A percentile compares a stretch with the other conserved stretches of the same genome.
Conservation (phyloP, 1,140 invertebrate genomes). For the Drosophila busckii region DNA sequence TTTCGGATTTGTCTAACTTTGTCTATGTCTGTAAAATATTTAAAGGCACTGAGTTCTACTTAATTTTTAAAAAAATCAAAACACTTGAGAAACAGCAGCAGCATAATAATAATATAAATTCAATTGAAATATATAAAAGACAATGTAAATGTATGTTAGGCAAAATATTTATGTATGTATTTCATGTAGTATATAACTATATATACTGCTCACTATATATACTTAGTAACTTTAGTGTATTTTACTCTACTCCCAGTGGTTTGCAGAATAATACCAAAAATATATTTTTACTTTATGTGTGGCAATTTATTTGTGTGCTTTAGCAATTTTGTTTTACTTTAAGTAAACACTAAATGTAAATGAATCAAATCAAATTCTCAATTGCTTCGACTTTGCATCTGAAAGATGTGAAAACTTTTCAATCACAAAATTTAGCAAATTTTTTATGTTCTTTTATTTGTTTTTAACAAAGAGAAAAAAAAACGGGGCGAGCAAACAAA, state of each 20-base stretch:
- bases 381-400: conserved; percentile 34
- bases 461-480: conserved; percentile 23
- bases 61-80: conserved; percentile 54
- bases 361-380: conserved; percentile 33
- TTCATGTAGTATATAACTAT: conserved; percentile 46
- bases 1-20: conserved; percentile 18
- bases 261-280: conserved; percentile 77
- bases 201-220: conserved; percentile 18
- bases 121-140: conserved; percentile 43
- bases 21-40: conserved; percentile 56
- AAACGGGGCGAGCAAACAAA: no score
- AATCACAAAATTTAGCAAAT: conserved; percentile 66
- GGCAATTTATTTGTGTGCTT: conserved; percentile 71
- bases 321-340: conserved; percentile 75
- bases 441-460: conserved; percentile 54
- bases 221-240: conserved; percentile 20
- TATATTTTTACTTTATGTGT: conserved; percentile 74
- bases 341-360: conserved; percentile 66
- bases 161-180: conserved; percentile 67
- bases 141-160: conserved; percentile 54
- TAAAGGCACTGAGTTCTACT: conserved; percentile 77
- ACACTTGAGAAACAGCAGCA: conserved; percentile 10
- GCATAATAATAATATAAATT: conserved; percentile 1
- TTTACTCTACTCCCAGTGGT: conserved; percentile 66
- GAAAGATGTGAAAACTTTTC: conserved; percentile 36